Evolutionary conservation across 2,113 vertebrate species (phyloP).

Genomic region (Ursus arctos): DNA sequence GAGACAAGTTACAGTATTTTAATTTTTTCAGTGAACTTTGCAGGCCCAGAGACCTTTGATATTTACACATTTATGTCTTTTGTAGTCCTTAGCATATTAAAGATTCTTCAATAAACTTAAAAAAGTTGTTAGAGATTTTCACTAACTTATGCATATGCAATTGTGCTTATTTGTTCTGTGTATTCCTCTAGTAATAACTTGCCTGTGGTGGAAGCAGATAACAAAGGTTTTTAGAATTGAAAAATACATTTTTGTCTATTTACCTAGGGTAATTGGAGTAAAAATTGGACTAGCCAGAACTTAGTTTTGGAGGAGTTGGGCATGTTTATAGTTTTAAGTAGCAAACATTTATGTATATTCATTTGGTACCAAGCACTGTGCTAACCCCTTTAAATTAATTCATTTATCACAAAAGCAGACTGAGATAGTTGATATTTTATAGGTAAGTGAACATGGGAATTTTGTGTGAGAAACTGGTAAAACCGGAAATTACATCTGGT

Average conservation of each 20-base stretch:
- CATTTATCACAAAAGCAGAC: not conserved
- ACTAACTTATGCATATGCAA: not conserved
- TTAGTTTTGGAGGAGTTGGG: not conserved
- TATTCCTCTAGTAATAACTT: not conserved
- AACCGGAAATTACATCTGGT: not conserved
- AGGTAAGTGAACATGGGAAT: not conserved
- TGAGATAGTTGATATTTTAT: not conserved
- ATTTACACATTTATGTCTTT: not conserved
- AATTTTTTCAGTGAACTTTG: not conserved
- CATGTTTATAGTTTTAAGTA: not conserved
- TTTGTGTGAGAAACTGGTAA: not conserved
- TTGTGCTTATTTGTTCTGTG: not conserved
- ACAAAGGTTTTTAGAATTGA: conserved; percentile 20
- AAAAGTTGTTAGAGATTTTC: conserved; percentile 16
- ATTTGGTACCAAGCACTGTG: not conserved
- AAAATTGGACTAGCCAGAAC: not conserved
- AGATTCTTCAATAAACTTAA: not conserved
- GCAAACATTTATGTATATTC: not conserved
- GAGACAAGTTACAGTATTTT: not conserved
- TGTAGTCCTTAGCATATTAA: not conserved
- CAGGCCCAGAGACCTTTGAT: not conserved
- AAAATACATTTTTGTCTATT: not conserved
- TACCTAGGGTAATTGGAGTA: not conserved
- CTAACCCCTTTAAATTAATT: not conserved
- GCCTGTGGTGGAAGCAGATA: not conserved